Base-by-base conservation (phyloP, 2,888 invertebrate genomes). In the Eupeodes luniger region DNA sequence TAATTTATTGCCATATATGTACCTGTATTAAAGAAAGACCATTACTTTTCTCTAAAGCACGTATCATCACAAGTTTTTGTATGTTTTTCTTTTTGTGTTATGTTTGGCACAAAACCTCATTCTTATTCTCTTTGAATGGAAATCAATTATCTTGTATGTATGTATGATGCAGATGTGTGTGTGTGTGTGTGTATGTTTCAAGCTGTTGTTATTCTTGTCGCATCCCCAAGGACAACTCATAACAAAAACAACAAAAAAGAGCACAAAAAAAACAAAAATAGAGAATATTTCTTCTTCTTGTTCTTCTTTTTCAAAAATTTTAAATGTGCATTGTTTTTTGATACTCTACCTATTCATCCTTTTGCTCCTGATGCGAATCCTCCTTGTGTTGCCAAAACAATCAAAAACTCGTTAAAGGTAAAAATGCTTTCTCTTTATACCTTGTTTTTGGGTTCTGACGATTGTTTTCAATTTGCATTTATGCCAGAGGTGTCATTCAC, bases 401-500 rank as follows among this genome's bases (percentile, higher is more conserved):
- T 85, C 61, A 11, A 40, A 76, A 57, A 62, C 51, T 77, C 72
- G 59, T 76, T 57, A 78, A 78, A 74, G 66, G 27, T 27, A 64
- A 34, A 74, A 74, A 62, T 34, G 16, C 69, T 70, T 64, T 57
- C 69, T 19, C 27, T 16, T 34, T 47, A 5, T 34, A 51, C 78
- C 67, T 51, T 74, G 59, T 69, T 76, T 47, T 55, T 55, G 19
- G 51, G 19, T 40, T 69, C 40, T 69, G 66, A 72, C 44, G 81
- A 81, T 77, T 85, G 81, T 81, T 72, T 85, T 81, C 76, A 67
- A 81, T 67, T 81, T 55, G 72, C 82, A 78, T 75, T 77, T 69
- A 49, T 57, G 69, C 74, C 82, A 78, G 57, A 85, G 69, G 74
- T 77, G 81, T 81, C 81, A 85, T 85, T 85, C 81, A 70, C 53